These are phyloP conservation scores for Ditylenchus dipsaci DNA, from an alignment of 1,140 invertebrate species.

Conservation along the genomic window DNA sequence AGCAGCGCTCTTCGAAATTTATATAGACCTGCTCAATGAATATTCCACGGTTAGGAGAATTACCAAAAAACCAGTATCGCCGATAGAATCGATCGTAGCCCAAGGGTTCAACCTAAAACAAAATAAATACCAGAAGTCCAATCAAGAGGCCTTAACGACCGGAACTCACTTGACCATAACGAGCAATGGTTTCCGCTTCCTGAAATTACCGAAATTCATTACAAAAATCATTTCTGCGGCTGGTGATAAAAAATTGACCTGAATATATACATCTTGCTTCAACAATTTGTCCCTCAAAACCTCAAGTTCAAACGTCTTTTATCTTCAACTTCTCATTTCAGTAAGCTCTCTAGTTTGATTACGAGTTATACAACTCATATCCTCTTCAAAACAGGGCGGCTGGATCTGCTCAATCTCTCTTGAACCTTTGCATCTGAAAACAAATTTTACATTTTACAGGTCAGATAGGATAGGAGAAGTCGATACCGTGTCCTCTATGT, in stretches of 20 bases:
- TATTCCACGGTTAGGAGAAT: slow-evolving; percentile 1
- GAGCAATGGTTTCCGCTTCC: not conserved
- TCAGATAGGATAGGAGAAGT: not conserved
- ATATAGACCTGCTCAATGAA: not conserved
- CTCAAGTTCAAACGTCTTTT: not conserved
- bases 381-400: not conserved
- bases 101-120: not conserved
- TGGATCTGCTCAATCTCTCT: not conserved
- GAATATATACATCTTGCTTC: not conserved
- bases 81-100: not conserved
- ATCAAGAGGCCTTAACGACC: too few species aligned
- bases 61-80: not conserved
- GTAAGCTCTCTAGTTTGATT: not conserved
- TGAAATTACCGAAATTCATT: not conserved
- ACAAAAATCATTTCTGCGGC: too few species aligned
- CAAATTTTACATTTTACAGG: not conserved
- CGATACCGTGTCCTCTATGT: not conserved
- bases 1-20: too few species aligned
- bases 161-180: too few species aligned
- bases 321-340: not conserved
- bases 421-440: not conserved
- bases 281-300: not conserved
- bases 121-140: too few species aligned
- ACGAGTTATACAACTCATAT: not conserved
- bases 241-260: too few species aligned